Evolutionary conservation across 53 echinoderm and acorn worm genomes (phyloP).

Genomic region (Patiria pectinifera): DNA sequence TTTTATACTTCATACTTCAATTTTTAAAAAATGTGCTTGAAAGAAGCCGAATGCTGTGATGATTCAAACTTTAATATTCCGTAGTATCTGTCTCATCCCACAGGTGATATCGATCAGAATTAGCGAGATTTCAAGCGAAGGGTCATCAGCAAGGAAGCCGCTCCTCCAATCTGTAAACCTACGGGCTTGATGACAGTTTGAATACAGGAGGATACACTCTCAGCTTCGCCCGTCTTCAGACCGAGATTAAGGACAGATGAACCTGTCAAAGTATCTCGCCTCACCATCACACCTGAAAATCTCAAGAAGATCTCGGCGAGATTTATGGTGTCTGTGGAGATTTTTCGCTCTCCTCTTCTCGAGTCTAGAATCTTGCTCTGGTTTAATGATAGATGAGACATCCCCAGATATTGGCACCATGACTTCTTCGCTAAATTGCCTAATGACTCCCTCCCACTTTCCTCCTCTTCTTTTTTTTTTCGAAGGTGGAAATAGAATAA

Average conservation of each 20-base stretch:
- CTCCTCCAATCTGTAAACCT: neutral
- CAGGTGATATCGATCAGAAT: neutral
- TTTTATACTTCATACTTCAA: no score
- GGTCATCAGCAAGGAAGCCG: neutral
- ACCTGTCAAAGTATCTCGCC: neutral
- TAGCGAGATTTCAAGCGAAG: neutral
- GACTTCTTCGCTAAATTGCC: conserved; percentile 14
- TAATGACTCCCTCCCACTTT: neutral
- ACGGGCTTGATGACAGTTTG: neutral
- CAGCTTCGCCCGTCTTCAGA: neutral
- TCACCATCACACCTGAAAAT: conserved; percentile 13
- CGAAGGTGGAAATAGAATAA: conserved; percentile 23
- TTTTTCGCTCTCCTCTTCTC: neutral
- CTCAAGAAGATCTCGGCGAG: neutral
- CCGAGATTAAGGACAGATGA: neutral
- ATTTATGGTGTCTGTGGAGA: neutral
- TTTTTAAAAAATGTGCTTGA: neutral
- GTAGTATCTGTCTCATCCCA: neutral
- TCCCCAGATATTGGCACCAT: neutral
- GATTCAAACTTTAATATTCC: neutral
- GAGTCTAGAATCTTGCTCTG: neutral
- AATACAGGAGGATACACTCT: neutral
- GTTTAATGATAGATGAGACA: conserved; percentile 5
- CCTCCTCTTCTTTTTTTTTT: no score
- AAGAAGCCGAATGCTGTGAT: neutral